phyloP scores from a whole-genome alignment of 2,797 vertebrate species.

The Coccyzus lansbergi region DNA sequence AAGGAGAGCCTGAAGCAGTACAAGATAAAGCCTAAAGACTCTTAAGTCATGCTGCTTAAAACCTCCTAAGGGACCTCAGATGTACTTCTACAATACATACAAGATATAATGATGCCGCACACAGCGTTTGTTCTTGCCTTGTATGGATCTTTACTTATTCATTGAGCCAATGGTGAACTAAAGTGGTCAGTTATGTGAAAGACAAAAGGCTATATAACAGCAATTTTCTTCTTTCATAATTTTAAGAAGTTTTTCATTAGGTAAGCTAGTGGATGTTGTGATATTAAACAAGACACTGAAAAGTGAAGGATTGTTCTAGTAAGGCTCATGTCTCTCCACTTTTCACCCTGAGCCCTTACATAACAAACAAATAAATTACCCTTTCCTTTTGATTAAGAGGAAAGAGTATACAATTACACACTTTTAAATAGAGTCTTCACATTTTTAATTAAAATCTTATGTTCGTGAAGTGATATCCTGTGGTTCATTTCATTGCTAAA shows the following conservation, averaged over 20 bases:
- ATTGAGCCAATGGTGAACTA: background rate
- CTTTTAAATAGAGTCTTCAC: background rate
- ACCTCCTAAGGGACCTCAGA: background rate
- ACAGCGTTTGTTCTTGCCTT: background rate
- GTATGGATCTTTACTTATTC: background rate
- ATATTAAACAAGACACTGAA: background rate
- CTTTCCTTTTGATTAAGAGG: slow-evolving; percentile 6
- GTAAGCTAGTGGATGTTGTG: background rate
- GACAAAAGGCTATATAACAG: background rate
- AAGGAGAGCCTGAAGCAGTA: background rate
- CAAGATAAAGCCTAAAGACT: background rate
- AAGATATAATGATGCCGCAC: background rate
- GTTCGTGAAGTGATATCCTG: background rate
- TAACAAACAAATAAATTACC: background rate
- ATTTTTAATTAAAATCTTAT: slow-evolving; percentile 43
- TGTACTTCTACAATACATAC: background rate
- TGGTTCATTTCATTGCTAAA: slow-evolving; percentile 7
- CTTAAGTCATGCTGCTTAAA: background rate
- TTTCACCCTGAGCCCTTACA: background rate
- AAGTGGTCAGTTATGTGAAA: background rate
- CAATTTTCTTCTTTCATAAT: background rate
- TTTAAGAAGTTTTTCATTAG: background rate
- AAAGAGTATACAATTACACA: slow-evolving; percentile 1
- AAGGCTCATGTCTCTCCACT: background rate
- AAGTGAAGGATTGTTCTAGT: background rate